phyloP scores from a whole-genome alignment of 2,888 invertebrate species.

The Leucoptera coffeella region DNA sequence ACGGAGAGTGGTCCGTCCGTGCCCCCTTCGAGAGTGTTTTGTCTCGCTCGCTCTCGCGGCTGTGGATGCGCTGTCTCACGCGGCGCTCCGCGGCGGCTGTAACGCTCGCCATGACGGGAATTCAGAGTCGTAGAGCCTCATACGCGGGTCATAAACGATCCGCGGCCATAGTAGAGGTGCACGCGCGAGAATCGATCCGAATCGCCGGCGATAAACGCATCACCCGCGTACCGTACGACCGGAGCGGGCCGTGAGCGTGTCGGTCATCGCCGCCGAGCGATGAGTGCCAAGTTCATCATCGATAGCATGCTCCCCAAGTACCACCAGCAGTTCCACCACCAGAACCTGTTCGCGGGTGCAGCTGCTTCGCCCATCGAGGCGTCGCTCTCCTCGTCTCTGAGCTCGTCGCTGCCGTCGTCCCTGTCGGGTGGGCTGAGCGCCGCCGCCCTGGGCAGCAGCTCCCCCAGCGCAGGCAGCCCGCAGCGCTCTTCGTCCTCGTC shows the following conservation, averaged over 20 bases:
- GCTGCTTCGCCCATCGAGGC: constrained; percentile 69
- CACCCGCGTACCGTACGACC: constrained; percentile 45
- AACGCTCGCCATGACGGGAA: constrained; percentile 60
- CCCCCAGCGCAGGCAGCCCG: constrained; percentile 55
- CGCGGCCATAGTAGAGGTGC: constrained; percentile 62
- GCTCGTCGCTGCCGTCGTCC: constrained; percentile 50
- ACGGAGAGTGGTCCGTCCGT: constrained; percentile 41
- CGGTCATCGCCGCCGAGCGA: constrained; percentile 62
- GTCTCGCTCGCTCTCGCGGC: constrained; percentile 37
- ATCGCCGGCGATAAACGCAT: constrained; percentile 51
- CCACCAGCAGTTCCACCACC: constrained; percentile 67
- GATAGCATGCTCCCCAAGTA: constrained; percentile 97
- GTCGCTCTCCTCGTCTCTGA: constrained; percentile 56
- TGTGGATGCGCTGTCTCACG: constrained; percentile 45
- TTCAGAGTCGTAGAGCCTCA: constrained; percentile 80
- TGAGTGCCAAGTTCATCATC: constrained; percentile 96
- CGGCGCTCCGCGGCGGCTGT: constrained; percentile 47
- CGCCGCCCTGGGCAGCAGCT: constrained; percentile 56
- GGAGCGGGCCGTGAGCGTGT: constrained; percentile 17
- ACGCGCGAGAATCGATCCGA: constrained; percentile 55
- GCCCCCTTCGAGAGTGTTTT: constrained; percentile 17
- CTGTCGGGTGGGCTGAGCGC: constrained; percentile 58
- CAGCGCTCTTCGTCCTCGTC: constrained; percentile 59
- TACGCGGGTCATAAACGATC: constrained; percentile 82
- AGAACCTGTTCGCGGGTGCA: constrained; percentile 54